These are phyloP conservation scores for Xyrichtys novacula DNA, from an alignment of 2,797 vertebrate genomes.

Conservation along the genomic window DNA sequence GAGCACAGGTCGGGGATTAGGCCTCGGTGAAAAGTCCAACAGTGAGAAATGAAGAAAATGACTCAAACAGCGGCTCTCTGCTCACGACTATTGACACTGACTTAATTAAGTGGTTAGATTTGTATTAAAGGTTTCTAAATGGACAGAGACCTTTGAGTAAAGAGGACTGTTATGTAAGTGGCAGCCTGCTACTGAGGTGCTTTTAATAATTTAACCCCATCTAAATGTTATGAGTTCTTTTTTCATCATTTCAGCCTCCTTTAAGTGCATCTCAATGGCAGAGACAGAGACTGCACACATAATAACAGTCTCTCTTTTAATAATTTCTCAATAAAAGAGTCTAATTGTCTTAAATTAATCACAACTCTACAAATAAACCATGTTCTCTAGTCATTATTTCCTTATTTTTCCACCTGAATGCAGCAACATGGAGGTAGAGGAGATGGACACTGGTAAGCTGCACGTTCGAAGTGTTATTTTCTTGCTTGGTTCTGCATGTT, in stretches of 20 bases:
- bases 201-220: constrained; percentile 26
- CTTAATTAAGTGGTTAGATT: constrained; percentile 37
- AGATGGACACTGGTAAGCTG: constrained; percentile 82
- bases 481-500: constrained; percentile 3
- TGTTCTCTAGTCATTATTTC: constrained; percentile 17
- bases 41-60: constrained; percentile 5
- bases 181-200: background rate
- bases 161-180: constrained; percentile 11
- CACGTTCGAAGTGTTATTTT: constrained; percentile 5
- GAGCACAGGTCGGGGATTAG: constrained; percentile 22
- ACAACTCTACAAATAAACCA: background rate
- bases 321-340: background rate
- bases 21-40: background rate
- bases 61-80: constrained; percentile 1
- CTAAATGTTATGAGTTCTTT: constrained; percentile 25
- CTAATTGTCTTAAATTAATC: background rate
- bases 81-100: constrained; percentile 11
- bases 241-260: background rate
- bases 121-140: constrained; percentile 24
- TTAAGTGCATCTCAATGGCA: background rate
- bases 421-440: constrained; percentile 86
- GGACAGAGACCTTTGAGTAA: constrained; percentile 12
- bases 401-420: constrained; percentile 63
- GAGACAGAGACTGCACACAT: background rate
- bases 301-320: background rate